Evolutionary conservation across 1,140 invertebrate genomes (phyloP).

Genomic region (Oncopodura yosiiana): DNA sequence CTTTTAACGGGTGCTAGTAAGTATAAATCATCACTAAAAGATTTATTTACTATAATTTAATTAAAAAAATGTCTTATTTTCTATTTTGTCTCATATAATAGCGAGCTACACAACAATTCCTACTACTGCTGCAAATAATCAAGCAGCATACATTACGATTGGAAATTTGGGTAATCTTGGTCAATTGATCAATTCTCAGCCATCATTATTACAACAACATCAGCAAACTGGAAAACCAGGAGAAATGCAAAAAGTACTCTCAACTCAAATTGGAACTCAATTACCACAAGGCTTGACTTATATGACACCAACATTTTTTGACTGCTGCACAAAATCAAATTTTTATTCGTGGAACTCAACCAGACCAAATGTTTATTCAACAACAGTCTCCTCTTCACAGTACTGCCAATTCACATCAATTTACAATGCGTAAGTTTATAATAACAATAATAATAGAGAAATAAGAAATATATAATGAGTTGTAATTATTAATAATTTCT

Average conservation of each 20-base stretch:
- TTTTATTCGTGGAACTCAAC: slow-evolving; percentile 65
- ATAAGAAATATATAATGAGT: background rate
- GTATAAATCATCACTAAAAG: slow-evolving; percentile 6
- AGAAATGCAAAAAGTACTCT: slow-evolving; percentile 39
- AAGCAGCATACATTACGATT: slow-evolving; percentile 66
- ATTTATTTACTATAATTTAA: background rate
- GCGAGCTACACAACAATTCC: slow-evolving; percentile 60
- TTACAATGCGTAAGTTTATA: slow-evolving; percentile 35
- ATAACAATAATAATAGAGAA: background rate
- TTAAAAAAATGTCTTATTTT: background rate
- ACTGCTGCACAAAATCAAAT: slow-evolving; percentile 62
- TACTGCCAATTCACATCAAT: slow-evolving; percentile 26
- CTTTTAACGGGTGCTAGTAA: slow-evolving; percentile 55
- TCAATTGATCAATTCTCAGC: slow-evolving; percentile 61
- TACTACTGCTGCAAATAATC: slow-evolving; percentile 54
- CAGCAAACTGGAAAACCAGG: slow-evolving; percentile 38
- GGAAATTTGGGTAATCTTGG: no score
- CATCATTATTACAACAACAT: slow-evolving; percentile 43
- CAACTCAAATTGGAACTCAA: slow-evolving; percentile 42
- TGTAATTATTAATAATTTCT: no score
- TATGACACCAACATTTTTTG: slow-evolving; percentile 49
- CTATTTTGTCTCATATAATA: slow-evolving; percentile 7
- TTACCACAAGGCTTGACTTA: slow-evolving; percentile 58
- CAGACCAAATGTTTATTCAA: slow-evolving; percentile 78
- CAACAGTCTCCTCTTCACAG: slow-evolving; percentile 52